Evolutionary conservation across 37 sponge, comb jelly and placozoan genomes (phyloP).

Genomic region (Aphrocallistes beatrix): DNA sequence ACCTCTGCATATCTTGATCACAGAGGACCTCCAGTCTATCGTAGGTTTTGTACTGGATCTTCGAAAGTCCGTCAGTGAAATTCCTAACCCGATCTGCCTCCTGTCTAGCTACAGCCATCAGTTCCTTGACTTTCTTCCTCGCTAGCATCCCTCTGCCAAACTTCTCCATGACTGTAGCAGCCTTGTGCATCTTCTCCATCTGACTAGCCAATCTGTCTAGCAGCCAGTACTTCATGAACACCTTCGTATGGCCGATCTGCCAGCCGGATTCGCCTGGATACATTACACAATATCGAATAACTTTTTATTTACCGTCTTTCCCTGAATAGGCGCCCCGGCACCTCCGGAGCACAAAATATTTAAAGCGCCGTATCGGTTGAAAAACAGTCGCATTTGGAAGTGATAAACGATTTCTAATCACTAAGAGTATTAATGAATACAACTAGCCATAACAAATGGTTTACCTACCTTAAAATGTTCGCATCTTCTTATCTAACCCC

Average conservation of each 20-base stretch:
- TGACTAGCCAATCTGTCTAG: constrained; percentile 34
- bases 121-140: constrained; percentile 24
- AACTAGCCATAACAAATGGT: too few species aligned
- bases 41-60: neutral
- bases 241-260: constrained; percentile 54
- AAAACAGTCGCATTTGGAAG: too few species aligned
- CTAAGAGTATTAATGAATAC: too few species aligned
- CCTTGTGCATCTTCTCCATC: constrained; percentile 44
- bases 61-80: constrained; percentile 16
- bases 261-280: constrained; percentile 13
- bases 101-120: constrained; percentile 29
- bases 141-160: constrained; percentile 48
- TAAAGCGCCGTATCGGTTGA: too few species aligned
- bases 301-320: too few species aligned
- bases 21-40: constrained; percentile 22
- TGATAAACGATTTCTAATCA: too few species aligned
- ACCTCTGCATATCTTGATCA: constrained; percentile 22
- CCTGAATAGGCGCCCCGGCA: too few species aligned
- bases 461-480: too few species aligned
- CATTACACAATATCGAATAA: neutral
- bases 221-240: constrained; percentile 63
- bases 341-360: too few species aligned
- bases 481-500: neutral
- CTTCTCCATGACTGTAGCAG: constrained; percentile 36
- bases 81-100: constrained; percentile 29